Evolutionary conservation across 2,888 invertebrate genomes (phyloP).

Genomic region (Proisotoma minuta): DNA sequence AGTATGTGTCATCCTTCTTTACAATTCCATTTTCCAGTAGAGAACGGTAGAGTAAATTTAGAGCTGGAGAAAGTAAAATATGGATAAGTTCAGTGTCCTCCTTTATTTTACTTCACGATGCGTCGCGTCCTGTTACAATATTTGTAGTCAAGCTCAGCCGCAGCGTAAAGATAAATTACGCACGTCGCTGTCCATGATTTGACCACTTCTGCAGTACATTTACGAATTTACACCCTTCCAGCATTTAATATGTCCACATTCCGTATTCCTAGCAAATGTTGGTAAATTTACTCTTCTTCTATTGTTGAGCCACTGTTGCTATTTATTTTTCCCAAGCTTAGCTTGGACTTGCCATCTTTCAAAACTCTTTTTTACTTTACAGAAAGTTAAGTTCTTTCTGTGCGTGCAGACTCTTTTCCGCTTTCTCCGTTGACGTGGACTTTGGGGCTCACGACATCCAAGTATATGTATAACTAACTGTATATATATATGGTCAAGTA

Average conservation of each 20-base stretch:
- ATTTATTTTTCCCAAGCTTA: slow-evolving; percentile 4
- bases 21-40: no score
- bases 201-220: background rate
- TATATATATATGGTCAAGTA: background rate
- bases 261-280: background rate
- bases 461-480: background rate
- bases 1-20: slow-evolving; percentile 5
- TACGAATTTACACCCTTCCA: background rate
- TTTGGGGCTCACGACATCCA: background rate
- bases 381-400: slow-evolving; percentile 10
- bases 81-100: background rate
- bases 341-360: slow-evolving; percentile 10
- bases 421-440: slow-evolving; percentile 5
- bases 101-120: no score
- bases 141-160: no score
- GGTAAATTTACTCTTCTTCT: no score
- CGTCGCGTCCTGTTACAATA: no score
- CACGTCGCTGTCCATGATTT: background rate
- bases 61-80: background rate
- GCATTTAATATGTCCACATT: background rate
- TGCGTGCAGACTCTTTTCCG: slow-evolving; percentile 4
- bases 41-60: no score
- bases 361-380: slow-evolving; percentile 6
- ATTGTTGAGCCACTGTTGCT: background rate
- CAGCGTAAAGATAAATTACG: no score